Conservation (phyloP, 2,797 vertebrate species). For the Dipus sagitta region DNA sequence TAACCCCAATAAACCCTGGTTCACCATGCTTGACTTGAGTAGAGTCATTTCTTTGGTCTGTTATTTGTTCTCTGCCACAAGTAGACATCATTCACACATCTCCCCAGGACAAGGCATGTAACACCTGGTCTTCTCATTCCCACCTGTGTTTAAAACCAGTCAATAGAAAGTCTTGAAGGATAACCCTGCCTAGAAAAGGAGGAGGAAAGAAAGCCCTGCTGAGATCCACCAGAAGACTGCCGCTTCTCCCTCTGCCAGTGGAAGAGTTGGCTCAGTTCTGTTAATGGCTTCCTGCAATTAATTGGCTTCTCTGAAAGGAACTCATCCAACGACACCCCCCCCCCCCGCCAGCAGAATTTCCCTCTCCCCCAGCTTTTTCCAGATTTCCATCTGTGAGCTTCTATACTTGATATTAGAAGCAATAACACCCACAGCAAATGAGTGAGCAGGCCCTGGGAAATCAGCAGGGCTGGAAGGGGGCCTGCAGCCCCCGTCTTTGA, state of each 20-base stretch:
- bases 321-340: background rate
- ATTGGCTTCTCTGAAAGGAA: background rate
- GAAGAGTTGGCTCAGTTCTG: background rate
- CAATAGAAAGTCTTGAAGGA: constrained; percentile 34
- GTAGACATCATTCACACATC: background rate
- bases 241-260: background rate
- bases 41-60: background rate
- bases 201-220: background rate
- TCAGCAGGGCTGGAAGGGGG: constrained; percentile 46
- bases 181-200: background rate
- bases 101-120: background rate
- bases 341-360: constrained; percentile 28
- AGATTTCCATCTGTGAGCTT: background rate
- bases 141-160: background rate
- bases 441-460: background rate
- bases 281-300: background rate
- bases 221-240: background rate
- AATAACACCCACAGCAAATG: constrained; percentile 36
- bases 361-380: background rate
- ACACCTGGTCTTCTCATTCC: background rate
- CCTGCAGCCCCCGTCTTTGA: constrained; percentile 40
- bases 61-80: background rate
- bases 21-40: background rate
- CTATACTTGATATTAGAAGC: background rate
- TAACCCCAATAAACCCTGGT: background rate